Conservation (phyloP, 2,113 vertebrate species). For the Octodon degus region DNA sequence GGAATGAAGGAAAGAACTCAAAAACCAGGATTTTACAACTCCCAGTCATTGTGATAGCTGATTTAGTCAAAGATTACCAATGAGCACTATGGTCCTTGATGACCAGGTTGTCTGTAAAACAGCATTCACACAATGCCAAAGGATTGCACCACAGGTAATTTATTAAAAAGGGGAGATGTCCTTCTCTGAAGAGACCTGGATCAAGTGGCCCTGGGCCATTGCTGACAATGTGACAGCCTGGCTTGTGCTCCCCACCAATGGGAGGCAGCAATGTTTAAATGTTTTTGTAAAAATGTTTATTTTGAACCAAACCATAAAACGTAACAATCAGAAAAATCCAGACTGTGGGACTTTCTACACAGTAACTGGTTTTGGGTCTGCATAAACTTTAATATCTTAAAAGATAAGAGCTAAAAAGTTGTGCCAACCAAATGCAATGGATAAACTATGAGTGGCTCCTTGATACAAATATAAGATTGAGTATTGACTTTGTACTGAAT, state of each 20-base stretch:
- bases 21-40: not conserved
- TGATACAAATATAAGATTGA: not conserved
- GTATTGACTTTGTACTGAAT: slow-evolving; percentile 18
- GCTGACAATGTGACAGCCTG: not conserved
- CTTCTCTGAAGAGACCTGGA: not conserved
- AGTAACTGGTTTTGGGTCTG: not conserved
- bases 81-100: not conserved
- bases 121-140: not conserved
- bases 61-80: slow-evolving; percentile 2
- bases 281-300: not conserved
- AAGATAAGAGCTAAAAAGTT: slow-evolving; percentile 32
- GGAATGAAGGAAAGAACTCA: not conserved
- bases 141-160: not conserved
- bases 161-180: not conserved
- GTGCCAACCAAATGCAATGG: not conserved
- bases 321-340: not conserved
- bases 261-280: not conserved
- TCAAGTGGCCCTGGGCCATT: not conserved
- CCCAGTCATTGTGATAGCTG: not conserved
- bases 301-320: slow-evolving; percentile 30
- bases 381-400: not conserved
- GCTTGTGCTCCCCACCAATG: not conserved
- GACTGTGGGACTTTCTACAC: not conserved
- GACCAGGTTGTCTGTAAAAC: not conserved
- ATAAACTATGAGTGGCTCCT: not conserved